Evolutionary conservation across 2,888 invertebrate species (phyloP).

Genomic region (Blastobasis lacticolella): DNA sequence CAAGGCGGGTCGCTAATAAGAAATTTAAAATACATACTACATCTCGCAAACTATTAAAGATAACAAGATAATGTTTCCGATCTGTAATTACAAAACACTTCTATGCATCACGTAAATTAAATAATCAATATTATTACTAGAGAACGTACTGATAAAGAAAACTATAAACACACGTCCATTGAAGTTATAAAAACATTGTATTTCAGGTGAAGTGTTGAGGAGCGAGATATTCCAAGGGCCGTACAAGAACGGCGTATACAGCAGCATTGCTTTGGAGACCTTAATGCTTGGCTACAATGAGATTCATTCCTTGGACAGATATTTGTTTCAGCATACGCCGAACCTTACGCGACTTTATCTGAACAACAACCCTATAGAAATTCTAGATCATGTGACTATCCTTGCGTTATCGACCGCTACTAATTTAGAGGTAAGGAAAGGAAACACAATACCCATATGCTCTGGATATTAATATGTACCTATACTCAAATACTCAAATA

Average conservation of each 20-base stretch:
- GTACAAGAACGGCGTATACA: slow-evolving; percentile 71
- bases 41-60: too few species aligned
- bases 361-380: slow-evolving; percentile 76
- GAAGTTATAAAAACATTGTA: background rate
- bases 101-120: background rate
- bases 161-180: too few species aligned
- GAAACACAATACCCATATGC: background rate
- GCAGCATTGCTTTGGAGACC: slow-evolving; percentile 73
- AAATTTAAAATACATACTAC: too few species aligned
- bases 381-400: slow-evolving; percentile 75
- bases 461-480: too few species aligned
- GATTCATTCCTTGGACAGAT: slow-evolving; percentile 75
- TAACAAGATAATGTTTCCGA: background rate
- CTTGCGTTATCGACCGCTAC: slow-evolving; percentile 70
- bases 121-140: too few species aligned
- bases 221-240: slow-evolving; percentile 80
- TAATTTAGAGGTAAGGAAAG: slow-evolving; percentile 64
- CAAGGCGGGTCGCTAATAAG: too few species aligned
- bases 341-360: slow-evolving; percentile 74
- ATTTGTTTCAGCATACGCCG: slow-evolving; percentile 78
- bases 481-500: too few species aligned
- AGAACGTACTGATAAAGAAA: too few species aligned
- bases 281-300: slow-evolving; percentile 78
- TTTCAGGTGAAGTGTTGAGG: slow-evolving; percentile 73
- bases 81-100: background rate